Conservation (phyloP, 2,797 vertebrate genomes). For the Sebastolobus alascanus region DNA sequence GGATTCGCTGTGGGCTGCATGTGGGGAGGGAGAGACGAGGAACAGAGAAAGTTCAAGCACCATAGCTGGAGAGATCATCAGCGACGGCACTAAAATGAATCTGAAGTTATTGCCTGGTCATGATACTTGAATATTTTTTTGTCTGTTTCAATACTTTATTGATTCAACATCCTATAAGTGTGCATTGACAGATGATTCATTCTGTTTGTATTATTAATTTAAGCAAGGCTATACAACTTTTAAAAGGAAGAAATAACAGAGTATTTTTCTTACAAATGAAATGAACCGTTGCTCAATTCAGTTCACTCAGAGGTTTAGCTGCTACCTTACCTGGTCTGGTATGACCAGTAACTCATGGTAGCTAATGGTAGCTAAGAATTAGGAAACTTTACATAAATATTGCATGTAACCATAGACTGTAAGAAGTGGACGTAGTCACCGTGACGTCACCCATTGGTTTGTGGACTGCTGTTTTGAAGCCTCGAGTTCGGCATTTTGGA, state of each 20-base stretch:
- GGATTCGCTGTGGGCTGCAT: constrained; percentile 39
- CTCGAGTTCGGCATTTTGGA: too few species aligned
- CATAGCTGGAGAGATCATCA: constrained; percentile 33
- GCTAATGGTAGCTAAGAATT: neutral
- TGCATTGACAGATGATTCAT: neutral
- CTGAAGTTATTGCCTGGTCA: constrained; percentile 10
- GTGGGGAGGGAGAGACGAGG: constrained; percentile 19
- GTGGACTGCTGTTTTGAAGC: too few species aligned
- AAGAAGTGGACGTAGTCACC: too few species aligned
- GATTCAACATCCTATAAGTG: neutral
- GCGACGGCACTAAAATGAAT: neutral
- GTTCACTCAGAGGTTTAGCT: neutral
- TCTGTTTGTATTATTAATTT: neutral
- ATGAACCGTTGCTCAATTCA: neutral
- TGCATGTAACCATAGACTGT: too few species aligned
- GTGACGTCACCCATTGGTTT: too few species aligned
- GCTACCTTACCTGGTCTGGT: neutral
- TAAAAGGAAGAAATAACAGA: neutral
- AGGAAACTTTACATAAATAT: neutral
- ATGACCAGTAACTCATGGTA: too few species aligned
- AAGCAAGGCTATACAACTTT: neutral
- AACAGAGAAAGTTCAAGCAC: constrained; percentile 36
- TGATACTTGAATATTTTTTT: neutral
- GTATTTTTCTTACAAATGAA: neutral
- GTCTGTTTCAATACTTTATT: neutral